Conservation (phyloP, 2,113 vertebrate genomes). For the Gambusia holbrooki region DNA sequence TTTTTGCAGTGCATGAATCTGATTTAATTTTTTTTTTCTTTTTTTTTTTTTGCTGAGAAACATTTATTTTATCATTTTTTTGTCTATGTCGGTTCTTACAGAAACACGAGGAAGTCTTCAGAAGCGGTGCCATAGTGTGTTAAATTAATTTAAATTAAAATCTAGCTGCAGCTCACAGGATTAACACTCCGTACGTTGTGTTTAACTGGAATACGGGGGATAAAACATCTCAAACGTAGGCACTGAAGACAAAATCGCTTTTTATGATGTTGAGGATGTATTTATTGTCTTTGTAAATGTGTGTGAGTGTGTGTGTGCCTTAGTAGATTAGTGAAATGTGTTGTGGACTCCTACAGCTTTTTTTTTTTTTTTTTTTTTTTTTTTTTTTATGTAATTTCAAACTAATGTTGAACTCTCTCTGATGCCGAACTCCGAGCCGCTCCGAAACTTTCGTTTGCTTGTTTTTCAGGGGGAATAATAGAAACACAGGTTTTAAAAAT, state of each 20-base stretch:
- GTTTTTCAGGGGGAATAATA: background rate
- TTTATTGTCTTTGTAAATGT: constrained; percentile 77
- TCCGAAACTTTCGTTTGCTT: background rate
- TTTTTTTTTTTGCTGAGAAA: background rate
- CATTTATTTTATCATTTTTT: background rate
- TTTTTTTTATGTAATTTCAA: background rate
- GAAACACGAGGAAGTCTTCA: constrained; percentile 7
- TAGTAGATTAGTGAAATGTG: constrained; percentile 68
- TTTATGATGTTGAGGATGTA: constrained; percentile 60
- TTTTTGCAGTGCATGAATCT: background rate
- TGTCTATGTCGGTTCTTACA: constrained; percentile 18
- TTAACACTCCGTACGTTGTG: constrained; percentile 15
- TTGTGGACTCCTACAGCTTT: constrained; percentile 37
- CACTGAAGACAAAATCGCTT: constrained; percentile 49
- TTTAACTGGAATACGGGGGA: constrained; percentile 8
- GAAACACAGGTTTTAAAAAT: background rate
- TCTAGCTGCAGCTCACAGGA: constrained; percentile 28
- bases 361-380: background rate
- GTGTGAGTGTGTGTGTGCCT: constrained; percentile 65
- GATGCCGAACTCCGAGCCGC: background rate
- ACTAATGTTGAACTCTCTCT: constrained; percentile 3
- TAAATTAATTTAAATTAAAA: constrained; percentile 52
- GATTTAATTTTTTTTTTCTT: background rate
- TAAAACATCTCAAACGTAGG: constrained; percentile 37
- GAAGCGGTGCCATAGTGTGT: constrained; percentile 48